phyloP scores from a whole-genome alignment of 2,888 invertebrate genomes.

The Cosmia pyralina region DNA sequence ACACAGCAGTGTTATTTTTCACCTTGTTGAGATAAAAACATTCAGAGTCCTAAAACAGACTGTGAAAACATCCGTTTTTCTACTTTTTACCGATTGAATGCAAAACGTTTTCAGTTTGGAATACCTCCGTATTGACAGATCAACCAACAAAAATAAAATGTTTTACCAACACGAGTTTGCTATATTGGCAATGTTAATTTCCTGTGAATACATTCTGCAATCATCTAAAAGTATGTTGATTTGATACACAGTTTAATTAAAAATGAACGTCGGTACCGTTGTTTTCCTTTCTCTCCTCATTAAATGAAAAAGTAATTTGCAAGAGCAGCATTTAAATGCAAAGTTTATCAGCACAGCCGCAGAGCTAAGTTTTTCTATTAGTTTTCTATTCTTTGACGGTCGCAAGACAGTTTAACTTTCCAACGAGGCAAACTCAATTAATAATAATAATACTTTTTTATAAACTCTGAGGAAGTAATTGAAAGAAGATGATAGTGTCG shows the following conservation, averaged over 20 bases:
- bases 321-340: conserved; percentile 27
- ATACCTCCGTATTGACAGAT: not conserved
- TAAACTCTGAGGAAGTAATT: conserved; percentile 15
- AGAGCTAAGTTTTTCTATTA: conserved; percentile 30
- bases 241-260: not conserved
- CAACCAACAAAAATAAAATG: not conserved
- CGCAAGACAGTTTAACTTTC: conserved; percentile 31
- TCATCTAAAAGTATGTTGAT: not conserved
- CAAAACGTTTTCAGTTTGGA: not conserved
- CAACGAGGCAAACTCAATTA: conserved; percentile 29
- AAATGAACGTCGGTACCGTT: not conserved
- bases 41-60: not conserved
- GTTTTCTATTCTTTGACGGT: conserved; percentile 27
- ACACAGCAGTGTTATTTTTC: no score
- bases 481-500: conserved; percentile 18
- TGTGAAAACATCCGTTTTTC: not conserved
- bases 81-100: not conserved
- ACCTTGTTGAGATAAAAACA: not conserved
- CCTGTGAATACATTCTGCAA: not conserved
- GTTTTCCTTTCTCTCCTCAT: conserved; percentile 6
- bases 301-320: conserved; percentile 42
- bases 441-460: conserved; percentile 23
- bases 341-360: conserved; percentile 31
- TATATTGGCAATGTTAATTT: not conserved
- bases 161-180: not conserved